Evolutionary conservation across 2,797 vertebrate genomes (phyloP).

Genomic region (Malacoctenus gilli): DNA sequence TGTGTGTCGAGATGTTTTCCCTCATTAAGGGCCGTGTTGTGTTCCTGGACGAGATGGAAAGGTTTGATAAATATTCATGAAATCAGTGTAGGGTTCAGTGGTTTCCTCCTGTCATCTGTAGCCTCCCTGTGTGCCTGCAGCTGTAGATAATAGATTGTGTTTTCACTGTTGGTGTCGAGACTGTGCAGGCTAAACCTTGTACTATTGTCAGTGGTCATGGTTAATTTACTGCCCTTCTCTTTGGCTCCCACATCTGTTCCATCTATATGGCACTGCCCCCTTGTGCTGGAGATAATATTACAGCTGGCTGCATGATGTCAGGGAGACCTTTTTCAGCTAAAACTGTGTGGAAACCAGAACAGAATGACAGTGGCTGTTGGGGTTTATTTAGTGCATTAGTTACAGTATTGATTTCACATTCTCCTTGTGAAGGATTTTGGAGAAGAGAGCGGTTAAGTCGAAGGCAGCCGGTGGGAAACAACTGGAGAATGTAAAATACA

Average conservation of each 20-base stretch:
- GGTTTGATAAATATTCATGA: constrained; percentile 77
- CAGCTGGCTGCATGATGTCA: constrained; percentile 54
- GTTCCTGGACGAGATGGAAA: constrained; percentile 60
- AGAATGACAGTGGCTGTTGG: constrained; percentile 42
- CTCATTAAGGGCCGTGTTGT: constrained; percentile 60
- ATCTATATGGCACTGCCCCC: constrained; percentile 79
- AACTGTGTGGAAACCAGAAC: constrained; percentile 35
- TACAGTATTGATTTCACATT: constrained; percentile 72
- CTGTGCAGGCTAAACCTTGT: constrained; percentile 76
- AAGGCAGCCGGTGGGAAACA: constrained; percentile 57
- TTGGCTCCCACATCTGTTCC: constrained; percentile 60
- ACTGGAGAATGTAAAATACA: constrained; percentile 69
- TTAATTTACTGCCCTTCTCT: constrained; percentile 77
- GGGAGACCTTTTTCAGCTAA: constrained; percentile 32
- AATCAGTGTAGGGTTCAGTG: constrained; percentile 57
- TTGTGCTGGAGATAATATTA: constrained; percentile 78
- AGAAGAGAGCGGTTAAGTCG: constrained; percentile 43
- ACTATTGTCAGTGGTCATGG: constrained; percentile 78
- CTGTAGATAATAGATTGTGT: constrained; percentile 80
- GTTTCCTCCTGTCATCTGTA: constrained; percentile 67
- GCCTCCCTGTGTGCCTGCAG: constrained; percentile 67
- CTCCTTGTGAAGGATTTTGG: constrained; percentile 53
- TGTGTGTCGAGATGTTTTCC: constrained; percentile 56
- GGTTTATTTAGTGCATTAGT: constrained; percentile 68
- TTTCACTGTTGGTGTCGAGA: constrained; percentile 73